Conservation (phyloP, 1,140 invertebrate species). For the Neodiprion fabricii region DNA sequence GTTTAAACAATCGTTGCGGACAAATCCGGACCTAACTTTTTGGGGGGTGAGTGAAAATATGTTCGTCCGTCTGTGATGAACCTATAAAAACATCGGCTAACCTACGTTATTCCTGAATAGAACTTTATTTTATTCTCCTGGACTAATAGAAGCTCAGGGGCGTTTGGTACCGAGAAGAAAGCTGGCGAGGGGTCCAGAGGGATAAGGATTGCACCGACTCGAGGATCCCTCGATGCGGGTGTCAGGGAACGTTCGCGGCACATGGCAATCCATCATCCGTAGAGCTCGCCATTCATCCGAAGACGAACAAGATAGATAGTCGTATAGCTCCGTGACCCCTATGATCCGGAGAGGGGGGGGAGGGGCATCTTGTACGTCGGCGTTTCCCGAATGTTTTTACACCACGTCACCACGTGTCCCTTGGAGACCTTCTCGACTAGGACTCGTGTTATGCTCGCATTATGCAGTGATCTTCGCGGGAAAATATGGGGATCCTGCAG, state of each 20-base stretch:
- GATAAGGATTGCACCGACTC: not conserved
- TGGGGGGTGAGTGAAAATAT: too few relatives aligned
- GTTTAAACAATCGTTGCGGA: too few relatives aligned
- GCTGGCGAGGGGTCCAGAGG: not conserved
- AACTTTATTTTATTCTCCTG: too few relatives aligned
- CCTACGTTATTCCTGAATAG: too few relatives aligned
- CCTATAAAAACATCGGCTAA: too few relatives aligned
- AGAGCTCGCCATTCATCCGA: conserved; percentile 6
- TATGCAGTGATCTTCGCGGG: not conserved
- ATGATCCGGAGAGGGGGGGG: not conserved
- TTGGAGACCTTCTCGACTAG: not conserved
- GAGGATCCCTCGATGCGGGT: conserved; percentile 3
- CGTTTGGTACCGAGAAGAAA: not conserved
- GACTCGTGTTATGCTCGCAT: not conserved
- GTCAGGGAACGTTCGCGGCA: not conserved
- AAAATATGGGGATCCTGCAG: not conserved
- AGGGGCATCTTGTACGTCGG: not conserved
- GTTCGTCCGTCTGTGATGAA: too few relatives aligned
- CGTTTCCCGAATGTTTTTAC: conserved; percentile 1
- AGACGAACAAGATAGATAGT: conserved; percentile 7
- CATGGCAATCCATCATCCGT: conserved; percentile 1
- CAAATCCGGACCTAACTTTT: too few relatives aligned
- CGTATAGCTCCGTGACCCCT: not conserved
- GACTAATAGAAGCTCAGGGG: too few relatives aligned
- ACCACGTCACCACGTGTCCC: not conserved